Evolutionary conservation across 1,140 invertebrate species (phyloP), one percentile per base, ranked within the genome.

Genomic region (Bombyx mandarina): DNA sequence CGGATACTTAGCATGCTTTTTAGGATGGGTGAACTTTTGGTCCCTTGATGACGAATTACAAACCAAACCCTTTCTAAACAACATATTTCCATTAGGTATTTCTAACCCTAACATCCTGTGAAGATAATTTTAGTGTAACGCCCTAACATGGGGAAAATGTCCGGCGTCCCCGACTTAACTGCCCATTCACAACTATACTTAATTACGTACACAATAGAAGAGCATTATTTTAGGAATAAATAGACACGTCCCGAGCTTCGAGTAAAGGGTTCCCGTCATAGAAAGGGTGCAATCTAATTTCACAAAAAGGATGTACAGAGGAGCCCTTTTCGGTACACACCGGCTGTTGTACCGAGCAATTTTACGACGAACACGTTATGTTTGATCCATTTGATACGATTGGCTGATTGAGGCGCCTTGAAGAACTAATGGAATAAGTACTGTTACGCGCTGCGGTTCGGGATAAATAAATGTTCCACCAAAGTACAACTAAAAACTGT

Each of bases 201-300:
- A 79, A 81, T 79, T 77, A 79, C 63, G 53, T 43, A 55, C 55
- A 75, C 70, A 79, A 75, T 75, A 61, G 55, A 43, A 48, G 45
- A 53, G 62, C 70, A 74, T 69, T 73, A 73, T 71, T 65, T 26
- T 63, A 63, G 58, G 59, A 61, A 60, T 73, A 69, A 75, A 73
- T 75, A 68, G 71, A 61, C 53, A 62, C 52, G 61, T 68, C 60
- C 54, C 56, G 54, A 50, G 65, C 71, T 61, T 66, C 65, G 66
- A 69, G 63, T 70, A 66, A 78, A 67, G 74, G 73, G 63, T 67
- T 67, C 62, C 2, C 50, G 64, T 66, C 58, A 69, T 63, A 71
- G 58, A 72, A 73, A 73, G 76, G 78, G 75, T 72, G 78, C 71
- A 76, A 81, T 81, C 78, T 81, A 79, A 81, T 81, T 81, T 79